Percentiles rank a stretch among this genome's conserved stretches.
Evolutionary conservation across 2,888 invertebrate genomes (phyloP).

Genomic region (Pelosia muscerda): DNA sequence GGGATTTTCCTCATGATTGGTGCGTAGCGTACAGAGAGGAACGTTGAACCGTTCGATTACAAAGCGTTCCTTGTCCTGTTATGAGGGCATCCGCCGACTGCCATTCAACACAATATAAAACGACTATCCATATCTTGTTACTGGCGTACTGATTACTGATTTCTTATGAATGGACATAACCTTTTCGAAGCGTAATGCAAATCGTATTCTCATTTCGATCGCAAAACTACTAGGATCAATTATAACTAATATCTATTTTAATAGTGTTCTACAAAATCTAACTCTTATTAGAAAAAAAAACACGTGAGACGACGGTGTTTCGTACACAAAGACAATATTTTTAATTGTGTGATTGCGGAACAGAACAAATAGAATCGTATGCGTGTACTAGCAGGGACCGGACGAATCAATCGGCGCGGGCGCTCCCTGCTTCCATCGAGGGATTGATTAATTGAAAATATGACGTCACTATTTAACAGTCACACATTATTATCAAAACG

Average conservation of each 20-base stretch:
- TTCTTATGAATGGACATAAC: conserved; percentile 21
- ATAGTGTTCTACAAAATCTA: background rate
- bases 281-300: background rate
- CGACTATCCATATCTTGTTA: conserved; percentile 66
- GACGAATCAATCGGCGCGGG: conserved; percentile 81
- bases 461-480: conserved; percentile 53
- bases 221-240: too few relatives aligned
- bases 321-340: conserved; percentile 15
- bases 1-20: conserved; percentile 52
- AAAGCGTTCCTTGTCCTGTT: conserved; percentile 72
- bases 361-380: conserved; percentile 74
- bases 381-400: conserved; percentile 66
- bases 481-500: conserved; percentile 39
- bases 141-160: conserved; percentile 47
- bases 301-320: background rate
- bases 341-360: conserved; percentile 73
- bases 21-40: conserved; percentile 55
- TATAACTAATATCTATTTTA: background rate
- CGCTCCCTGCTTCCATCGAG: conserved; percentile 73
- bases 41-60: conserved; percentile 64
- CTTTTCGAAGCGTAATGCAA: background rate
- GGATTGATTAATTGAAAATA: conserved; percentile 67
- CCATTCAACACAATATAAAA: conserved; percentile 68
- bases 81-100: conserved; percentile 73
- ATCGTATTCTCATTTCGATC: background rate